Percentiles rank a stretch among this genome's conserved stretches.
Evolutionary conservation across 2,888 invertebrate species (phyloP).

Genomic region (Belgica antarctica): DNA sequence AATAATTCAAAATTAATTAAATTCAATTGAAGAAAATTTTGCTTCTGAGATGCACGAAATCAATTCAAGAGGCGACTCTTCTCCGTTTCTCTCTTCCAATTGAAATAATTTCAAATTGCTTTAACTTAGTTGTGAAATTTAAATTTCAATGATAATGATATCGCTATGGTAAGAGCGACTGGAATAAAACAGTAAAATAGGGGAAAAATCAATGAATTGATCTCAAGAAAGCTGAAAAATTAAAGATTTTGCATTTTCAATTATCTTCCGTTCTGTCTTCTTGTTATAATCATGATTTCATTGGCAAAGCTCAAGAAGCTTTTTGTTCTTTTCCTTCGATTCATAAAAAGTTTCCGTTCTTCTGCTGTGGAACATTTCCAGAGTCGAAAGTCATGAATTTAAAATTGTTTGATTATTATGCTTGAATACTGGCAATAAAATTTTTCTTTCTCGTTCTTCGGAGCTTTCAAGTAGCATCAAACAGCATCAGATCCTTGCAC

Average conservation of each 20-base stretch:
- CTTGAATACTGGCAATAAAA: constrained; percentile 33
- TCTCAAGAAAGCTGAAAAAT: constrained; percentile 14
- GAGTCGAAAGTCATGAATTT: constrained; percentile 32
- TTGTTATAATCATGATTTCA: constrained; percentile 3
- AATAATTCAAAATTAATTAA: constrained; percentile 35
- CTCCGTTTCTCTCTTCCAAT: neutral
- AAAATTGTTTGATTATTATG: constrained; percentile 39
- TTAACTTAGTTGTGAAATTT: neutral
- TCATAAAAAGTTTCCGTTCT: no score
- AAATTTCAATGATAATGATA: constrained; percentile 6
- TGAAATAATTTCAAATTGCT: constrained; percentile 27
- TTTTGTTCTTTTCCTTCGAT: neutral
- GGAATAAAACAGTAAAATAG: neutral
- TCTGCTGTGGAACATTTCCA: neutral
- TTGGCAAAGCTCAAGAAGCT: neutral
- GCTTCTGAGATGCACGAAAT: constrained; percentile 22
- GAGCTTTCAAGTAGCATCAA: constrained; percentile 13
- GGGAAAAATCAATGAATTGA: constrained; percentile 3
- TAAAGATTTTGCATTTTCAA: constrained; percentile 29
- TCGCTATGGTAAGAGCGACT: neutral
- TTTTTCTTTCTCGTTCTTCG: neutral
- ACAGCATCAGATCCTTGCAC: constrained; percentile 10
- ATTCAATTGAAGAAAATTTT: neutral
- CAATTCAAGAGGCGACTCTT: constrained; percentile 13
- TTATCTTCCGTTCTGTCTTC: neutral